Evolutionary conservation across 2,888 invertebrate species (phyloP).

Genomic region (Ariolimax columbianus): DNA sequence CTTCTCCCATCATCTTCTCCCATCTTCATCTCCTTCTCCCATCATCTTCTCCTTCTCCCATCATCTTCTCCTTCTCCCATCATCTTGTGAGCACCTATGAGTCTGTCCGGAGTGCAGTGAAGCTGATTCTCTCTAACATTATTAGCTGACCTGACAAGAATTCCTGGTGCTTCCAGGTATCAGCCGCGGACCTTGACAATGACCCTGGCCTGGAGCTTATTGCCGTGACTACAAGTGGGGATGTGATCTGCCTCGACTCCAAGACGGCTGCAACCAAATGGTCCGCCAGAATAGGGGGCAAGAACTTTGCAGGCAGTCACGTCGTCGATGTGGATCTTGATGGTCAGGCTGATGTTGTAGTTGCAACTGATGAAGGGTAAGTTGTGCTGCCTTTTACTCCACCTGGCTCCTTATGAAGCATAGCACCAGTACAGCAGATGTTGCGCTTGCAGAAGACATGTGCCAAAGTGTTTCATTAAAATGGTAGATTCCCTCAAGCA

Average conservation of each 20-base stretch:
- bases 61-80: too few relatives aligned
- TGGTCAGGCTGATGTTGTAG: conserved; percentile 69
- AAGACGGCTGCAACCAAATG: conserved; percentile 64
- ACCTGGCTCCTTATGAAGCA: too few relatives aligned
- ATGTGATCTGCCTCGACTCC: conserved; percentile 66
- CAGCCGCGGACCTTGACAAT: conserved; percentile 70
- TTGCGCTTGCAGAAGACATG: too few relatives aligned
- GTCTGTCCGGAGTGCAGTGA: too few relatives aligned
- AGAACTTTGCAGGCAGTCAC: conserved; percentile 67
- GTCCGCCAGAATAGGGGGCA: conserved; percentile 68
- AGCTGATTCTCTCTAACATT: too few relatives aligned
- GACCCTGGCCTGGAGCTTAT: conserved; percentile 70
- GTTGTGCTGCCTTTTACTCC: not conserved
- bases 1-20: too few relatives aligned
- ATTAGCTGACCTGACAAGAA: not conserved
- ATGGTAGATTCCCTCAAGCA: too few relatives aligned
- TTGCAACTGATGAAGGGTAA: conserved; percentile 74
- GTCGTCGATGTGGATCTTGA: conserved; percentile 69
- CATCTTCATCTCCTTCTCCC: too few relatives aligned
- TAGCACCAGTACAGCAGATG: too few relatives aligned
- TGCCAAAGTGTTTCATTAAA: too few relatives aligned
- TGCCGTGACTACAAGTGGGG: conserved; percentile 70
- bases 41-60: too few relatives aligned
- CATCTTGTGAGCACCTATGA: too few relatives aligned
- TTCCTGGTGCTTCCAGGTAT: conserved; percentile 60